Conservation (phyloP, 2,113 vertebrate species). For the Rafetus swinhoei region DNA sequence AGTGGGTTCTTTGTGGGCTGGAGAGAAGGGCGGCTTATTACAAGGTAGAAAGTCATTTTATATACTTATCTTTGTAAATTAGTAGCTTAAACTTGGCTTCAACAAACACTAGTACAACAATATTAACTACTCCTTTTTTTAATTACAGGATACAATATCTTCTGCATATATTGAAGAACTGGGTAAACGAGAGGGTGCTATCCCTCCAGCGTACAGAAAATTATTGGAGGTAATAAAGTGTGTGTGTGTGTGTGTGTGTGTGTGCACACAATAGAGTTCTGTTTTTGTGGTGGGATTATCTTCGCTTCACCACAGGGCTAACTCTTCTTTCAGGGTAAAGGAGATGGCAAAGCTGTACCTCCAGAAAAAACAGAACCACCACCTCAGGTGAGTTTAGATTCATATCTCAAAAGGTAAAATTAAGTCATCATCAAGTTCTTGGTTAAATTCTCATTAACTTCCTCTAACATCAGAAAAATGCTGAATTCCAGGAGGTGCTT, state of each 20-base stretch:
- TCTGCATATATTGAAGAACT: conserved; percentile 76
- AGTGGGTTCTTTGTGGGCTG: not conserved
- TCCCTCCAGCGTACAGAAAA: conserved; percentile 81
- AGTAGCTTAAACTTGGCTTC: not conserved
- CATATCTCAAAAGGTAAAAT: not conserved
- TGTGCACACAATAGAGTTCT: not conserved
- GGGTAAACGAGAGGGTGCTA: conserved; percentile 78
- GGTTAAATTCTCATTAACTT: not conserved
- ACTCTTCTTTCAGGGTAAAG: conserved; percentile 76
- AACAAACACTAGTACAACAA: not conserved
- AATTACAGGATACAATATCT: conserved; percentile 74
- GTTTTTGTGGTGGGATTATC: not conserved
- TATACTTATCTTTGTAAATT: not conserved
- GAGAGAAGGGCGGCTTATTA: not conserved
- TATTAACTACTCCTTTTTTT: not conserved
- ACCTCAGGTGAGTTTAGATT: conserved; percentile 64
- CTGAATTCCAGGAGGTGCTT: not conserved
- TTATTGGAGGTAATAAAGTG: conserved; percentile 73
- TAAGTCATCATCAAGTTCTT: not conserved
- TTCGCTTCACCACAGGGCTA: conserved; percentile 30
- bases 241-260: too few species aligned
- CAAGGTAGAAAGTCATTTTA: not conserved
- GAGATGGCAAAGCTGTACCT: conserved; percentile 36
- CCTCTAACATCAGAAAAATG: not conserved
- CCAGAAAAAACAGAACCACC: conserved; percentile 7